Conservation (phyloP, 2,888 invertebrate genomes). For the Diarsia mendica region DNA sequence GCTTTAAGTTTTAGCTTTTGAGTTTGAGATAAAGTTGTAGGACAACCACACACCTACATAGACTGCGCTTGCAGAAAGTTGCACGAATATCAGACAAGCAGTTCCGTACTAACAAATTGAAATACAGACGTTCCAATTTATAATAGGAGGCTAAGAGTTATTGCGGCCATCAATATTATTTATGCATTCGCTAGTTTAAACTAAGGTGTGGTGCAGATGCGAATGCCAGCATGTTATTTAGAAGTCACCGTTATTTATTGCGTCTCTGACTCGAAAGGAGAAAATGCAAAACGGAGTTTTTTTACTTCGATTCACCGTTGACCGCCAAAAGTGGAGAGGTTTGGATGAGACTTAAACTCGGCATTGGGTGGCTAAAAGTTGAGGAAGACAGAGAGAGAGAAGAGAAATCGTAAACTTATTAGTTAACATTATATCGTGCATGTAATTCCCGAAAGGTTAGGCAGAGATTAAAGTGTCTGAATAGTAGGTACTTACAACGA, state of each 20-base stretch:
- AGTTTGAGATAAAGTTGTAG: not conserved
- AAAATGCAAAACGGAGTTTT: not conserved
- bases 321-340: too few species aligned
- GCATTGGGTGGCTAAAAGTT: too few species aligned
- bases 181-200: slow-evolving; percentile 55
- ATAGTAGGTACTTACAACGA: too few species aligned
- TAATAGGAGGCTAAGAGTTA: slow-evolving; percentile 45
- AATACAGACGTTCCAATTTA: slow-evolving; percentile 47
- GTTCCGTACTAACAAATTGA: slow-evolving; percentile 45
- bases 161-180: slow-evolving; percentile 56
- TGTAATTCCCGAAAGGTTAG: too few species aligned
- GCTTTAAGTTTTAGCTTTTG: too few species aligned
- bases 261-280: not conserved
- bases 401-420: too few species aligned
- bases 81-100: slow-evolving; percentile 27
- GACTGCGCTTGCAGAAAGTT: slow-evolving; percentile 14
- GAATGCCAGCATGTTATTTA: slow-evolving; percentile 49
- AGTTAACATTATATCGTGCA: too few species aligned
- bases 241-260: slow-evolving; percentile 45
- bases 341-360: too few species aligned
- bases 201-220: slow-evolving; percentile 55
- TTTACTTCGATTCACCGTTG: too few species aligned
- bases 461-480: too few species aligned
- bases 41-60: not conserved
- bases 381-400: too few species aligned